A percentile compares a stretch with the other conserved stretches of the same genome.
Evolutionary conservation across 2,113 vertebrate genomes (phyloP).

Genomic region (Ariopsis seemanni): DNA sequence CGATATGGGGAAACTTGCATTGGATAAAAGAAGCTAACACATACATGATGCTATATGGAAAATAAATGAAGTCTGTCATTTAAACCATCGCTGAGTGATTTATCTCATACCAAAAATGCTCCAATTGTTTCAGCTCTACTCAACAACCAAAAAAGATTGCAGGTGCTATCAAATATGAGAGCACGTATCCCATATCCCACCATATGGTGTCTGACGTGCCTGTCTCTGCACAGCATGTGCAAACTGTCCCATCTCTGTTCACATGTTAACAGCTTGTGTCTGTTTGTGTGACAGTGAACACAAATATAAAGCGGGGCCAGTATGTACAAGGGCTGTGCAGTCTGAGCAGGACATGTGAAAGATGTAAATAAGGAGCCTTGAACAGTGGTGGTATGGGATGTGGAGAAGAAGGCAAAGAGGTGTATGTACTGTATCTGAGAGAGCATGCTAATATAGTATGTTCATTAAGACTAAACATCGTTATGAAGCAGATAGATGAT

Average conservation of each 20-base stretch:
- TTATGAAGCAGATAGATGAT: neutral
- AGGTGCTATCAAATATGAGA: neutral
- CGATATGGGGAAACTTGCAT: neutral
- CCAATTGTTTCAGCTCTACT: neutral
- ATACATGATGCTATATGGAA: neutral
- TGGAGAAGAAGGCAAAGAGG: neutral
- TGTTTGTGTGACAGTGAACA: constrained; percentile 22
- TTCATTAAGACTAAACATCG: constrained; percentile 9
- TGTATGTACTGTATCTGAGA: neutral
- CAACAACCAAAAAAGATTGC: neutral
- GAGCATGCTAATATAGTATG: neutral
- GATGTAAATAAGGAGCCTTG: constrained; percentile 46
- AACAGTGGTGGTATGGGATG: constrained; percentile 38
- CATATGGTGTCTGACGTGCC: neutral
- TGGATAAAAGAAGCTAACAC: neutral
- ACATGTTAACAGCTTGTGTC: neutral
- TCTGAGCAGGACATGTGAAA: constrained; percentile 46
- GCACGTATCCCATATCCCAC: neutral
- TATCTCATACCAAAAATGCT: neutral
- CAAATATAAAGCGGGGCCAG: constrained; percentile 18
- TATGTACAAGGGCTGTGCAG: constrained; percentile 12
- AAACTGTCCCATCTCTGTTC: neutral
- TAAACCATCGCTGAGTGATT: neutral
- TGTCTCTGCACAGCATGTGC: neutral
- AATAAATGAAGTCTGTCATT: neutral